These are phyloP conservation scores for Serripes groenlandicus DNA, from an alignment of 2,888 invertebrate species.

Conservation along the genomic window DNA sequence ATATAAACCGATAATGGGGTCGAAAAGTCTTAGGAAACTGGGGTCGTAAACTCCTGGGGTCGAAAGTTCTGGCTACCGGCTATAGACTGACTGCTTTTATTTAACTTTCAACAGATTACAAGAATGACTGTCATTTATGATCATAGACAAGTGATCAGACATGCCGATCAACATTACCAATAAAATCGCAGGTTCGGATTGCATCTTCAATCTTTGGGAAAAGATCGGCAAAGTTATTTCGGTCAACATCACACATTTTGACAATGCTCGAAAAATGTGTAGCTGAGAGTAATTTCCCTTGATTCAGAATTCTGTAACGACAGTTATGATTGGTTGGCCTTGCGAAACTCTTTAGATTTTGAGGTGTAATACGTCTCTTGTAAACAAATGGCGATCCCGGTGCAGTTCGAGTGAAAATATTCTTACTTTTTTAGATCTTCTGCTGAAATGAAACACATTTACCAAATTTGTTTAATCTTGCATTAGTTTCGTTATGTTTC, in stretches of 20 bases:
- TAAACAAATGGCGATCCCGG: constrained; percentile 33
- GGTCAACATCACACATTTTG: constrained; percentile 74
- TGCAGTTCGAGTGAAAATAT: background rate
- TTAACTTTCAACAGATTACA: too few relatives aligned
- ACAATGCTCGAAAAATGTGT: too few relatives aligned
- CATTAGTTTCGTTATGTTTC: background rate
- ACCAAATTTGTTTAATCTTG: background rate
- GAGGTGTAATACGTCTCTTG: background rate
- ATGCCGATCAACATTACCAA: too few relatives aligned
- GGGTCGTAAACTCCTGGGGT: too few relatives aligned
- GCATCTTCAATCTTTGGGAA: constrained; percentile 89
- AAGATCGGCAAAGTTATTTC: constrained; percentile 89
- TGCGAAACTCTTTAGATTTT: background rate
- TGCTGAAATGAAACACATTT: background rate
- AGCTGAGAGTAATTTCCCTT: constrained; percentile 21
- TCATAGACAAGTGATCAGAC: too few relatives aligned
- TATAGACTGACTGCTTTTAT: too few relatives aligned
- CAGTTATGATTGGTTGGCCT: constrained; percentile 24
- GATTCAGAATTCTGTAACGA: background rate
- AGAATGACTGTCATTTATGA: too few relatives aligned
- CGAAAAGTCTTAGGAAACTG: too few relatives aligned
- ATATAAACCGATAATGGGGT: too few relatives aligned
- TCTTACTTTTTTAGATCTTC: background rate
- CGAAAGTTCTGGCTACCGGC: too few relatives aligned
- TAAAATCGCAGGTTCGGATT: constrained; percentile 87